These are phyloP conservation scores for Huso huso DNA, from an alignment of 2,797 vertebrate genomes.

Conservation along the genomic window DNA sequence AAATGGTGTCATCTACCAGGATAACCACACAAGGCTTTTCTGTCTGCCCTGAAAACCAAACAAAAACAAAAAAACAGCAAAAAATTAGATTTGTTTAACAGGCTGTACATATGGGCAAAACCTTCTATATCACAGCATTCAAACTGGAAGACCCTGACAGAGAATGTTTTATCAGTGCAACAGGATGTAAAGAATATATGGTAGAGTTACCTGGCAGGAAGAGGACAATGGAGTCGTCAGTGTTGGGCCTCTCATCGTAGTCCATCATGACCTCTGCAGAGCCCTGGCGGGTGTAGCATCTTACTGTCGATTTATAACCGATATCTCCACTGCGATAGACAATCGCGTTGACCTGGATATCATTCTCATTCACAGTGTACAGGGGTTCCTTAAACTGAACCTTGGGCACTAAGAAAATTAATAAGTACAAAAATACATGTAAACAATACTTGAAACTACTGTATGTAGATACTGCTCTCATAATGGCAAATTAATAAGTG, in stretches of 20 bases:
- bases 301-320: conserved; percentile 55
- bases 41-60: conserved; percentile 56
- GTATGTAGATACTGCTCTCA: too few relatives aligned
- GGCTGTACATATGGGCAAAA: too few relatives aligned
- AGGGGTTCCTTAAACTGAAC: conserved; percentile 66
- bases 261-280: conserved; percentile 76
- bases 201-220: conserved; percentile 63
- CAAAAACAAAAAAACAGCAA: too few relatives aligned
- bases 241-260: conserved; percentile 70
- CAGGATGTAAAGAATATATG: too few relatives aligned
- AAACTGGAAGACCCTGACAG: too few relatives aligned
- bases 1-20: conserved; percentile 64
- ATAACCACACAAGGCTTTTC: conserved; percentile 72
- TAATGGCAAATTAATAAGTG: too few relatives aligned
- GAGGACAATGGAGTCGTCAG: conserved; percentile 60
- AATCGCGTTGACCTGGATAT: conserved; percentile 48
- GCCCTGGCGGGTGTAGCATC: conserved; percentile 68
- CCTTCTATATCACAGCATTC: too few relatives aligned
- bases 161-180: too few relatives aligned
- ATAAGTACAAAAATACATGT: neutral
- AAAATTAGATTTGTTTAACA: too few relatives aligned
- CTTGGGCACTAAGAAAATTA: conserved; percentile 56
- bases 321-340: conserved; percentile 69
- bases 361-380: conserved; percentile 66
- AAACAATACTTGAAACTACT: too few relatives aligned